A percentile compares a stretch with the other conserved stretches of the same genome.
phyloP scores from a whole-genome alignment of 2,113 vertebrate genomes.

The Perognathus longimembris region DNA sequence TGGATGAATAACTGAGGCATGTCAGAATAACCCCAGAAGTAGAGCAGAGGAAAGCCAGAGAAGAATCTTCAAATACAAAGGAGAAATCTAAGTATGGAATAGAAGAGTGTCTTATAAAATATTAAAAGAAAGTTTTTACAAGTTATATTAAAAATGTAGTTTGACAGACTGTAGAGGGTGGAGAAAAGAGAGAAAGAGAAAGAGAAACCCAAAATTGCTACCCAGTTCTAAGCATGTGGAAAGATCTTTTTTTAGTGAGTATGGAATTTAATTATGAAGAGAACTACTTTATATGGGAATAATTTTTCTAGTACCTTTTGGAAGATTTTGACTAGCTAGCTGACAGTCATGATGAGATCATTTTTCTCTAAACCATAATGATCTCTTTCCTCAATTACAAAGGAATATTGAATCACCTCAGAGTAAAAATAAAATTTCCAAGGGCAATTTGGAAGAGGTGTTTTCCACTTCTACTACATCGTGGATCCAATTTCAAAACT shows the following conservation, averaged over 20 bases:
- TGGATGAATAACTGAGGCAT: not conserved
- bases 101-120: constrained; percentile 32
- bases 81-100: constrained; percentile 53
- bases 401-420: not conserved
- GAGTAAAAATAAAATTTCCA: constrained; percentile 37
- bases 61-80: constrained; percentile 28
- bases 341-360: constrained; percentile 10
- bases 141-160: constrained; percentile 22
- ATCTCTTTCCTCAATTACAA: constrained; percentile 5
- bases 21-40: constrained; percentile 26
- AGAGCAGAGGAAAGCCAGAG: not conserved
- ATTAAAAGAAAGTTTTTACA: constrained; percentile 15
- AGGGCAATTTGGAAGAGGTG: not conserved
- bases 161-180: not conserved
- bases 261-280: constrained; percentile 67
- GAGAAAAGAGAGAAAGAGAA: not conserved
- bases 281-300: constrained; percentile 62
- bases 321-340: constrained; percentile 49
- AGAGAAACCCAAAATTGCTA: constrained; percentile 47
- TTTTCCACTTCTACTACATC: constrained; percentile 28
- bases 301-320: constrained; percentile 56
- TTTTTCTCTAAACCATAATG: constrained; percentile 56
- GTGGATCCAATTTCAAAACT: constrained; percentile 48
- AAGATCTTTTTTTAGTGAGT: constrained; percentile 53
- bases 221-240: constrained; percentile 50